phyloP scores from a whole-genome alignment of 2,888 invertebrate species.

The Bedellia somnulentella region DNA sequence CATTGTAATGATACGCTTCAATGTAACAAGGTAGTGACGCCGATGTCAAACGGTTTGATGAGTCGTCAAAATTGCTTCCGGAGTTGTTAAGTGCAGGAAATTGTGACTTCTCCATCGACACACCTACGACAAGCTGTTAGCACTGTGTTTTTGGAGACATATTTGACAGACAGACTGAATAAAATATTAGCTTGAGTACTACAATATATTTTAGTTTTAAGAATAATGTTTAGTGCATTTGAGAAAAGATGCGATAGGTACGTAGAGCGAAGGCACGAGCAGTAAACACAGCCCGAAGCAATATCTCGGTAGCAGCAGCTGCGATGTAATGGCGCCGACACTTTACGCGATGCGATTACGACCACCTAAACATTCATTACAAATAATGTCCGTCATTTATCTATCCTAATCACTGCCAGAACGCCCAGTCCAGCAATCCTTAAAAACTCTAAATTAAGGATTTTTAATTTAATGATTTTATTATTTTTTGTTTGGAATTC shows the following conservation, averaged over 20 bases:
- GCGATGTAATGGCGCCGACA: constrained; percentile 56
- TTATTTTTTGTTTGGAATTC: too few species aligned
- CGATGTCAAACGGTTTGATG: constrained; percentile 32
- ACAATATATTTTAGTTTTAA: too few species aligned
- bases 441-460: too few species aligned
- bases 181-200: too few species aligned
- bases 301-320: constrained; percentile 57
- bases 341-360: constrained; percentile 59
- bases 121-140: constrained; percentile 34
- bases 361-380: constrained; percentile 62
- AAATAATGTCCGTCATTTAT: constrained; percentile 60
- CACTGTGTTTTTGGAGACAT: too few species aligned
- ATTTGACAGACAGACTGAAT: too few species aligned
- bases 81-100: constrained; percentile 60
- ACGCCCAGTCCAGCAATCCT: constrained; percentile 19
- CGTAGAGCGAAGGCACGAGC: constrained; percentile 10
- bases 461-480: not conserved
- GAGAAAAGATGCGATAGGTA: too few species aligned
- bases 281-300: constrained; percentile 46
- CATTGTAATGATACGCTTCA: constrained; percentile 2
- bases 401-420: constrained; percentile 53
- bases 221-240: too few species aligned
- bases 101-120: constrained; percentile 53
- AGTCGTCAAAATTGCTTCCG: constrained; percentile 59
- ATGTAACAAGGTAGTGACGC: not conserved